Percentiles rank a stretch among this genome's conserved stretches.
phyloP scores from a whole-genome alignment of 2,888 invertebrate genomes.

The Leucoma salicis region DNA sequence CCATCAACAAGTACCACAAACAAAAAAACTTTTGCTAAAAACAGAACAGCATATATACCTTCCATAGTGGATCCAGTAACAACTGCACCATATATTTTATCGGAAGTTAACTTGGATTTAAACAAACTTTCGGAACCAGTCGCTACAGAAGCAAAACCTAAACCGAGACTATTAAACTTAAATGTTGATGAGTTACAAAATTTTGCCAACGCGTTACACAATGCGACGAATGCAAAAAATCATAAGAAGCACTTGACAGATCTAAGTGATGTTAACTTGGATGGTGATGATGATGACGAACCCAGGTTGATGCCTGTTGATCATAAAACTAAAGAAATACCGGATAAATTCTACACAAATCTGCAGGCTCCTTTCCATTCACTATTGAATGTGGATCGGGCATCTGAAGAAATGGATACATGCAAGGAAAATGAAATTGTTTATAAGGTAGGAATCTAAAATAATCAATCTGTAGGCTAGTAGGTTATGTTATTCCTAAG shows the following conservation, averaged over 20 bases:
- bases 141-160: constrained; percentile 43
- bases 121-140: constrained; percentile 31
- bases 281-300: constrained; percentile 81
- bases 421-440: constrained; percentile 73
- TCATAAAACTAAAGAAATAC: constrained; percentile 47
- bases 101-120: constrained; percentile 25
- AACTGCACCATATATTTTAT: constrained; percentile 26
- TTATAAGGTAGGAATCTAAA: constrained; percentile 82
- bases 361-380: constrained; percentile 67
- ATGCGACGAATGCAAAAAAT: constrained; percentile 50
- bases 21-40: constrained; percentile 31
- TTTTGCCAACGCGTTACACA: constrained; percentile 68
- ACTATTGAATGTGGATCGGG: constrained; percentile 51
- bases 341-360: constrained; percentile 69
- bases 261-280: constrained; percentile 90
- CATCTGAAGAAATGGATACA: constrained; percentile 57
- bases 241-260: constrained; percentile 73
- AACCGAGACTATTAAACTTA: constrained; percentile 61
- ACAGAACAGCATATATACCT: constrained; percentile 26
- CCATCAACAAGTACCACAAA: constrained; percentile 26
- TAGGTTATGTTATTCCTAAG: too few species aligned
- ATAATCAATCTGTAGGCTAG: too few species aligned
- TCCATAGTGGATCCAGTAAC: constrained; percentile 22
- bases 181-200: constrained; percentile 71
- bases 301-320: constrained; percentile 38